These are phyloP conservation scores for Ophion obscuratus DNA, from an alignment of 2,888 invertebrate species.

Conservation along the genomic window DNA sequence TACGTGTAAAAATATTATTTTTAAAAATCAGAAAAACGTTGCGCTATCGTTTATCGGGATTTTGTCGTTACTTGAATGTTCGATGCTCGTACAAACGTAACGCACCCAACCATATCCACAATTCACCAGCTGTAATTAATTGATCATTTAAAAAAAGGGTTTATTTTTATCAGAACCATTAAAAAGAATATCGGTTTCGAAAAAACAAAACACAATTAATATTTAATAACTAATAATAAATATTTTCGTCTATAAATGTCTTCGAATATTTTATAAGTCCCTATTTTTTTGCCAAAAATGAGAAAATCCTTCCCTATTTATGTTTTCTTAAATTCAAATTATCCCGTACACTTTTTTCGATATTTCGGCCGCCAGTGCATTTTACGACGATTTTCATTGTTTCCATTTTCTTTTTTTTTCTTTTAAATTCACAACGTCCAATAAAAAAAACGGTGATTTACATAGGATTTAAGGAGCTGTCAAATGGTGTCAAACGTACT, in stretches of 20 bases:
- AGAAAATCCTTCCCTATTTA: not conserved
- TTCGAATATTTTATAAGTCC: not conserved
- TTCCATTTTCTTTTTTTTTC: not conserved
- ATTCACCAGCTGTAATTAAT: slow-evolving; percentile 72
- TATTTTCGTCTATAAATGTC: not conserved
- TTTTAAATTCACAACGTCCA: not conserved
- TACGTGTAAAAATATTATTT: slow-evolving; percentile 35
- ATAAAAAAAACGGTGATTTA: not conserved
- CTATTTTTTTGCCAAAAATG: not conserved
- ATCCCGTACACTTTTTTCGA: not conserved
- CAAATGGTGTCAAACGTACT: slow-evolving; percentile 66
- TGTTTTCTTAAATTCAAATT: not conserved
- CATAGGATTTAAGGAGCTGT: not conserved
- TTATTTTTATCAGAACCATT: not conserved
- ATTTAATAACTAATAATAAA: not conserved
- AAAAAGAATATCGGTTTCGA: not conserved
- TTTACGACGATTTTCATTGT: not conserved
- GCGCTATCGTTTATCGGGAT: slow-evolving; percentile 43
- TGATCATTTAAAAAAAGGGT: not conserved
- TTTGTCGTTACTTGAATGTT: slow-evolving; percentile 69
- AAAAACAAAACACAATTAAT: not conserved
- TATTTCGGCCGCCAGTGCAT: not conserved
- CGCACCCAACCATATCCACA: slow-evolving; percentile 77
- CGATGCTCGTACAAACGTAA: slow-evolving; percentile 75
- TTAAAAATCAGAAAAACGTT: slow-evolving; percentile 64